Percentiles rank a stretch among this genome's conserved stretches.
Conservation (phyloP, 1,140 invertebrate species). For the Stegodyphus mimosarum region DNA sequence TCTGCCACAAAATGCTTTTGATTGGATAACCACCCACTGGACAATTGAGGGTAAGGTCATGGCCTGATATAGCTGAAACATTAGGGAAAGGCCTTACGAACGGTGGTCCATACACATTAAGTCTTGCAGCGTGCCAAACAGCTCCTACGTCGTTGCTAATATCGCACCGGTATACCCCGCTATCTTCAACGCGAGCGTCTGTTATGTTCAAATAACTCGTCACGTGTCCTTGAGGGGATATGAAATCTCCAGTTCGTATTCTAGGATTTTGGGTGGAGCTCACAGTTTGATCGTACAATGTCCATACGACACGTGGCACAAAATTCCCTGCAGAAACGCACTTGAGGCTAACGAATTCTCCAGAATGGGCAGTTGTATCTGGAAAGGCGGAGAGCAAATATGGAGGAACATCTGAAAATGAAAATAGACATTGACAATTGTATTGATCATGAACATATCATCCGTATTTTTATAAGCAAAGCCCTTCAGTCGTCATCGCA, state of each 20-base stretch:
- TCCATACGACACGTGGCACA: conserved; percentile 76
- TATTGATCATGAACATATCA: too few relatives aligned
- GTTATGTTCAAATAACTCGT: conserved; percentile 79
- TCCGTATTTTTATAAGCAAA: too few relatives aligned
- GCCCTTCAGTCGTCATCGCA: too few relatives aligned
- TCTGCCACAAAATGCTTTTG: conserved; percentile 69
- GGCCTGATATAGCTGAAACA: conserved; percentile 69
- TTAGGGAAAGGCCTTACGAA: conserved; percentile 69
- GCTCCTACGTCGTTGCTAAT: conserved; percentile 67
- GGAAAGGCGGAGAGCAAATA: conserved; percentile 63
- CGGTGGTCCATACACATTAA: conserved; percentile 66
- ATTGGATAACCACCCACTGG: conserved; percentile 64
- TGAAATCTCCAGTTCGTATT: conserved; percentile 16
- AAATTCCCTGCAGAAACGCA: conserved; percentile 84
- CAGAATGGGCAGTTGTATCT: conserved; percentile 77
- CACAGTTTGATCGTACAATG: conserved; percentile 78
- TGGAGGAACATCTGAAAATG: conserved; percentile 63
- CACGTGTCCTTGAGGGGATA: conserved; percentile 64
- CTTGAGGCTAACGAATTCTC: conserved; percentile 83
- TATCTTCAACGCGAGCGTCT: conserved; percentile 90
- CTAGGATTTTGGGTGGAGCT: conserved; percentile 65
- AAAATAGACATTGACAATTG: too few relatives aligned
- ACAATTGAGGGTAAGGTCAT: conserved; percentile 66
- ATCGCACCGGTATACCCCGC: conserved; percentile 75
- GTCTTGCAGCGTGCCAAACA: conserved; percentile 63